These are phyloP conservation scores for Diarsia rubi DNA, from an alignment of 2,888 invertebrate species.

Conservation along the genomic window DNA sequence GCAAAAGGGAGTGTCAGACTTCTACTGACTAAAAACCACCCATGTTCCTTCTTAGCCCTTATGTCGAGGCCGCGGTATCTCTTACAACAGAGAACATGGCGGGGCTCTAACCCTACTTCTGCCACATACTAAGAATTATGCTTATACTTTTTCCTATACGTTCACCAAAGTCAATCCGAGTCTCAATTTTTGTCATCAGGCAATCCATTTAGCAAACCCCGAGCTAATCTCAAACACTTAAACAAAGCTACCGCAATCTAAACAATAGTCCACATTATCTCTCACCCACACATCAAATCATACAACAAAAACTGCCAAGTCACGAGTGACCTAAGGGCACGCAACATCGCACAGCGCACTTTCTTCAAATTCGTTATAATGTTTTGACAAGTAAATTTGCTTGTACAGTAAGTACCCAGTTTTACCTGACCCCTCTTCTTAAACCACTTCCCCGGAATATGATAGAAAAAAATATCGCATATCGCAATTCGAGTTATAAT, in stretches of 20 bases:
- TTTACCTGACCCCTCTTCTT: too few species aligned
- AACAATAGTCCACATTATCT: constrained; percentile 43
- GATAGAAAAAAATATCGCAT: too few species aligned
- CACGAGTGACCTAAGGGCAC: constrained; percentile 66
- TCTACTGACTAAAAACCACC: too few species aligned
- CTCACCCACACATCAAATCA: constrained; percentile 25
- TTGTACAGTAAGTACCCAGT: constrained; percentile 29
- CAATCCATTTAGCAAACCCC: too few species aligned
- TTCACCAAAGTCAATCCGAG: too few species aligned
- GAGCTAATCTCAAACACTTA: constrained; percentile 30
- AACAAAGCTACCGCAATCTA: constrained; percentile 40
- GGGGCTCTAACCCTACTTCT: background rate
- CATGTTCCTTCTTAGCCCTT: too few species aligned
- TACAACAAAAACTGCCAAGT: constrained; percentile 60
- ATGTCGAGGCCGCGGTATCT: too few species aligned
- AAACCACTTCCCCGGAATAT: too few species aligned
- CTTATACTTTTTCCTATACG: background rate
- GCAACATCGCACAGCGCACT: constrained; percentile 57
- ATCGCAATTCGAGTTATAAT: too few species aligned
- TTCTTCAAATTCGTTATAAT: constrained; percentile 76
- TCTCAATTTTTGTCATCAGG: background rate
- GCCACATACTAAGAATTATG: background rate
- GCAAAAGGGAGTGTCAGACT: too few species aligned
- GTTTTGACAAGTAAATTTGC: constrained; percentile 79
- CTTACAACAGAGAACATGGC: too few species aligned